Evolutionary conservation across 2,888 invertebrate genomes (phyloP), one percentile per base, ranked within the genome.

Genomic region (Drosophila robusta): DNA sequence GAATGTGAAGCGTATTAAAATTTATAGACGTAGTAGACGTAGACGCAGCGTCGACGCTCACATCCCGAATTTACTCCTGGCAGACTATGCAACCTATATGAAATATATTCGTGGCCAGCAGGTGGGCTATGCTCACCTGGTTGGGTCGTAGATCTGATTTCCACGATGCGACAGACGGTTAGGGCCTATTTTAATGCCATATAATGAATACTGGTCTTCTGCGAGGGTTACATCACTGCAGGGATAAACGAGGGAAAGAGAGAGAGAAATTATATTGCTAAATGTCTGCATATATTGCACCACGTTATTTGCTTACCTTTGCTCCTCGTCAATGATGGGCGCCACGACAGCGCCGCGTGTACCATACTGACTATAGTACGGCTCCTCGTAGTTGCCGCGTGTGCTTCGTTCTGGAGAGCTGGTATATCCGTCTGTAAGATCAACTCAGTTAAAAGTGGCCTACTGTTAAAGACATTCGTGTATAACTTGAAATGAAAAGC

Each of bases 261-360:
- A 39, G 8, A 38, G 6, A 32, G 1, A 26, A 7, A 16, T 12
- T 24, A 29, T 2, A 52, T 32, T 39, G 4, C n/a, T 26, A 0
- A 22, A 24, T 24, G 12, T 5, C 24, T 26, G 12, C 11, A 5
- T 12, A 34, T 16, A 36, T 18, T 39, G 2, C 41, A 41, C 11
- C 2, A 5, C 2, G 18, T 11, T 42, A 4, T 36, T 38, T 12
- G 11, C 77, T 70, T 68, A 92, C 92, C 91, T 95, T 66, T 96
- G 94, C 93, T 98, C 98, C 91, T 98, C 98, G 90, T 98, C 98
- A 78, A 98, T 98, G 63, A 98, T 96, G 4, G 98, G 97, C 7
- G 98, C 97, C 69, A 97, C 97, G 46, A 94, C 94, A 1, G 94
- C 89, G 3, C 94, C 93, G 34, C 94, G 91, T 6, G 95, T 95